phyloP scores from a whole-genome alignment of 1,140 invertebrate genomes.

The Physella acuta region DNA sequence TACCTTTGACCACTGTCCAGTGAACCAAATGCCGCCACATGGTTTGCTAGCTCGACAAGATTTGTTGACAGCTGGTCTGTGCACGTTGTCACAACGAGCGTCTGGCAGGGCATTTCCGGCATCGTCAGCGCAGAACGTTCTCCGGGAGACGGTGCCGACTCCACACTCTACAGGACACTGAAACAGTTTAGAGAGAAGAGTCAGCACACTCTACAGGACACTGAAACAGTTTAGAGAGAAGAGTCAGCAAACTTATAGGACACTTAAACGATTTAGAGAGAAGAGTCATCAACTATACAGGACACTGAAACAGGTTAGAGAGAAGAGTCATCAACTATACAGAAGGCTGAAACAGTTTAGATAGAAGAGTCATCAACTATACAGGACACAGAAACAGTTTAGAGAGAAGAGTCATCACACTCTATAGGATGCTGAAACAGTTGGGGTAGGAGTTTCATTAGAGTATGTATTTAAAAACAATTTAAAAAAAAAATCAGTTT shows the following conservation, averaged over 20 bases:
- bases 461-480: slow-evolving; percentile 13
- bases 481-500: no score
- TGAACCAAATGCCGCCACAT: slow-evolving; percentile 37
- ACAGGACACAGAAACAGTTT: slow-evolving; percentile 29
- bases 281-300: not conserved
- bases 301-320: not conserved
- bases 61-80: slow-evolving; percentile 12
- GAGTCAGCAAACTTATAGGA: slow-evolving; percentile 28
- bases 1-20: slow-evolving; percentile 35
- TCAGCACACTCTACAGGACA: slow-evolving; percentile 31
- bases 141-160: slow-evolving; percentile 17
- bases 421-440: slow-evolving; percentile 28
- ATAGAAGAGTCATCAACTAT: not conserved
- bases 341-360: not conserved
- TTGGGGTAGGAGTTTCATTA: slow-evolving; percentile 13
- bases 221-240: slow-evolving; percentile 15
- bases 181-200: slow-evolving; percentile 3
- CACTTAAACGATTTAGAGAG: slow-evolving; percentile 26
- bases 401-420: slow-evolving; percentile 25
- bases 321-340: no score
- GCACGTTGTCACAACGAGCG: slow-evolving; percentile 26
- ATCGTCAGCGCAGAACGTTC: slow-evolving; percentile 30
- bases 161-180: slow-evolving; percentile 36
- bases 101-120: slow-evolving; percentile 22
- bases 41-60: slow-evolving; percentile 27